Base-by-base conservation (phyloP, 2,113 vertebrate genomes). In the Gallinago jamesoni region DNA sequence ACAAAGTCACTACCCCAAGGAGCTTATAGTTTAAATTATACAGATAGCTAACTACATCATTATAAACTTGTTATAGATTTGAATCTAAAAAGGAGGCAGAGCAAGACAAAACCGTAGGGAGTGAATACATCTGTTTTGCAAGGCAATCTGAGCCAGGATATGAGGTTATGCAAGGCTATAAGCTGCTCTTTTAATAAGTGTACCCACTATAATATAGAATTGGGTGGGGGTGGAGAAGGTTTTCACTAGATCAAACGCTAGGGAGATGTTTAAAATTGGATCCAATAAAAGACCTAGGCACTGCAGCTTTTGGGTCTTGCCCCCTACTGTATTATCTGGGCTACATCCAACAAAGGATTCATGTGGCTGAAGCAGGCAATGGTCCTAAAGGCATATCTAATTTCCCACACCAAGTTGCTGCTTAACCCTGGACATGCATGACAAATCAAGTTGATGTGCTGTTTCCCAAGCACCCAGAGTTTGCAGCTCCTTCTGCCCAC, bases 11-110 rank as follows among this genome's bases (percentile, higher is more conserved):
- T 82, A 28, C 45, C 53, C 70, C 27, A 60, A 11, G 8, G 77
- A 95, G 12, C 8, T 91, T 50, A 60, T 35, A 53, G 62, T 73
- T 87, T 79, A 87, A 94, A 94, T 93, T 84, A 79, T 75, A 83
- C 73, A 91, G 70, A 73, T 76, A 90, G 53, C 35, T 91, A 84
- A 85, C 39, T n/a, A 69, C 53, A 35, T 83, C 62, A 82, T 91
- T 86, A 96, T 57, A 57, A 96, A 64, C 35, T 85, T 83, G 50
- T 87, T 79, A 69, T 6, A 84, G 66, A 91, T 93, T 73, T 79
- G 25, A 77, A 76, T 79, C 80, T 76, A 45, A 89, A 91, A 94
- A 57, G 57, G 56, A 93, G 39, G 45, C 84, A 91, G 81, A 87
- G 77, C 39, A 87, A 92, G 43, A 82, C 77, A 94, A 72, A 95